Evolutionary conservation across 2,113 vertebrate genomes (phyloP).

Genomic region (Vanacampus margaritifer): DNA sequence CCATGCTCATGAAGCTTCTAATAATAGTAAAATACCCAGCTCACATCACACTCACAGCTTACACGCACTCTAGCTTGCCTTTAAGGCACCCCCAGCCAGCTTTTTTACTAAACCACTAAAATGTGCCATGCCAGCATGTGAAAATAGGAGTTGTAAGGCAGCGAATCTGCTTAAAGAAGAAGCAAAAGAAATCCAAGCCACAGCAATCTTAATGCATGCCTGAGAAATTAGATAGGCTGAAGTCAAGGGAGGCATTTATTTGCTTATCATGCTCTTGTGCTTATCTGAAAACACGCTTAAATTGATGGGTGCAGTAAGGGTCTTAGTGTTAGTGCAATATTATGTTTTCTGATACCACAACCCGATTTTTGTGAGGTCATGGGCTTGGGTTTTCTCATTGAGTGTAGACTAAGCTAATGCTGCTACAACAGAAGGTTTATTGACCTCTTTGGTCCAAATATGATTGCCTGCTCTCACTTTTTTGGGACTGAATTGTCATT

Average conservation of each 20-base stretch:
- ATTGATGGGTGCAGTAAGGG: background rate
- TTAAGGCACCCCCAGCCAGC: background rate
- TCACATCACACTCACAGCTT: conserved; percentile 3
- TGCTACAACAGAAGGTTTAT: background rate
- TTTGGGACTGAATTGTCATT: background rate
- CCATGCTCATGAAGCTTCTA: conserved; percentile 38
- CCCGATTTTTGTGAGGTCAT: background rate
- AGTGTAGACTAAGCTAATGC: conserved; percentile 1
- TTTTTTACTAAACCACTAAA: conserved; percentile 2
- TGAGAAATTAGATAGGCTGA: background rate
- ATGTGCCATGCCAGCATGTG: background rate
- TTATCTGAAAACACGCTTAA: background rate
- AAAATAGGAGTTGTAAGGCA: conserved; percentile 5
- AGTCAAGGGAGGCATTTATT: background rate
- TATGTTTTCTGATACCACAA: conserved; percentile 15
- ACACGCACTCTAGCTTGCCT: background rate
- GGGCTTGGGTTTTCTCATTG: background rate
- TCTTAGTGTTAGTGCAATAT: background rate
- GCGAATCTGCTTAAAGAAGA: background rate
- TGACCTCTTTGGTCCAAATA: conserved; percentile 17
- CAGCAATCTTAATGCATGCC: background rate
- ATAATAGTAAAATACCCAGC: conserved; percentile 18
- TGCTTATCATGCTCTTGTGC: background rate
- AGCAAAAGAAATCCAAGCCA: background rate
- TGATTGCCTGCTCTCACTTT: background rate